Percentiles rank a stretch among this genome's conserved stretches.
phyloP scores from a whole-genome alignment of 1,140 invertebrate species.

The Eulimnadia texana region DNA sequence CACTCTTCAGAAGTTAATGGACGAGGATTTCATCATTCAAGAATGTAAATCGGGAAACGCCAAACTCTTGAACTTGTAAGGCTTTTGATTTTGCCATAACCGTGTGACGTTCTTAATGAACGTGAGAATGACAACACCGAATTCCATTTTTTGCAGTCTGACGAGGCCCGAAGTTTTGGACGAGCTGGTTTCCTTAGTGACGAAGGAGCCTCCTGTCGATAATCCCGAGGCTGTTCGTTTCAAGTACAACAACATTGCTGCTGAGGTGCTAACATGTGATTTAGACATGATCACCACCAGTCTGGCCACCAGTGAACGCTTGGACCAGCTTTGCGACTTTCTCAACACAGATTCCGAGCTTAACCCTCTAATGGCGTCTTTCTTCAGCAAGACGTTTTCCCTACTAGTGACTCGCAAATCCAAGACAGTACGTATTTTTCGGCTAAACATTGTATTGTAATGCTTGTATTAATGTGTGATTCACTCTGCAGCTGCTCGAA shows the following conservation, averaged over 20 bases:
- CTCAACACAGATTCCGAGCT: slow-evolving; percentile 69
- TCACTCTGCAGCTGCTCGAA: slow-evolving; percentile 75
- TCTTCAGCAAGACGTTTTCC: slow-evolving; percentile 87
- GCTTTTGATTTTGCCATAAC: slow-evolving; percentile 21
- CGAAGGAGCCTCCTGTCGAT: slow-evolving; percentile 62
- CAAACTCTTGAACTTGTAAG: slow-evolving; percentile 84
- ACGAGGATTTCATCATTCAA: slow-evolving; percentile 87
- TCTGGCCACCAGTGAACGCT: slow-evolving; percentile 56
- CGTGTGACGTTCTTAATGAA: slow-evolving; percentile 4
- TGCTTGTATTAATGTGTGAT: slow-evolving; percentile 82
- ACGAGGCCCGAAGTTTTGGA: slow-evolving; percentile 64
- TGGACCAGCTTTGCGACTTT: slow-evolving; percentile 77
- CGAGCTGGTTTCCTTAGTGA: slow-evolving; percentile 71
- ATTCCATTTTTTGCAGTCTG: slow-evolving; percentile 46
- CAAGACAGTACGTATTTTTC: slow-evolving; percentile 42
- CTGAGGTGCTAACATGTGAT: slow-evolving; percentile 83
- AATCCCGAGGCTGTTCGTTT: slow-evolving; percentile 42
- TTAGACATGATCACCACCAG: slow-evolving; percentile 70
- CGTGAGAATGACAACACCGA: no score
- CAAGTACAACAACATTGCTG: slow-evolving; percentile 81
- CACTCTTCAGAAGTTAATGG: slow-evolving; percentile 72
- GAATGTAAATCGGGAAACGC: slow-evolving; percentile 89
- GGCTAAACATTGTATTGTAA: slow-evolving; percentile 40
- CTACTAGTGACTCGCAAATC: slow-evolving; percentile 65
- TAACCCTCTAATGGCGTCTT: slow-evolving; percentile 86